These are phyloP conservation scores for Lathronympha strigana DNA, from an alignment of 2,888 invertebrate genomes.

Conservation along the genomic window DNA sequence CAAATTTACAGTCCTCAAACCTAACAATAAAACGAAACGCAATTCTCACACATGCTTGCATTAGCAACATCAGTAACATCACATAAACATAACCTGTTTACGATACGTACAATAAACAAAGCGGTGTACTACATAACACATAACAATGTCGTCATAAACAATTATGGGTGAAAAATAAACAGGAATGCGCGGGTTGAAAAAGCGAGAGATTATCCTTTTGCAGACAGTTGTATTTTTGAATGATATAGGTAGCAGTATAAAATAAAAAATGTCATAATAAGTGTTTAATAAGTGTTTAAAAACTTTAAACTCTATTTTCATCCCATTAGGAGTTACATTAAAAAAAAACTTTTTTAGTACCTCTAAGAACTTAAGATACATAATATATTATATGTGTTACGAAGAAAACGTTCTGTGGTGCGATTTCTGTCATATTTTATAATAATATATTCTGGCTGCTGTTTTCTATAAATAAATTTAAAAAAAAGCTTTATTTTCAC, in stretches of 20 bases:
- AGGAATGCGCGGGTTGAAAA: slow-evolving; percentile 41
- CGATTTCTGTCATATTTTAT: too few species aligned
- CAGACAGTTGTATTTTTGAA: slow-evolving; percentile 17
- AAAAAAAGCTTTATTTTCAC: too few species aligned
- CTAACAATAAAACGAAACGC: background rate
- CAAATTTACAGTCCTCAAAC: too few species aligned
- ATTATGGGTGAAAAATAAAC: slow-evolving; percentile 41
- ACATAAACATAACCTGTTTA: slow-evolving; percentile 27
- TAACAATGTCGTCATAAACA: slow-evolving; percentile 32
- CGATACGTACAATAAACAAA: slow-evolving; percentile 32
- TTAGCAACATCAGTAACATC: slow-evolving; percentile 14
- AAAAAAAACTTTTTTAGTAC: too few species aligned
- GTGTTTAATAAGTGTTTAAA: too few species aligned
- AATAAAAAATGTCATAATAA: background rate
- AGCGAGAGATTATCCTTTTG: slow-evolving; percentile 51
- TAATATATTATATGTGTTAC: too few species aligned
- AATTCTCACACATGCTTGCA: background rate
- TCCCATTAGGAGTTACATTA: too few species aligned
- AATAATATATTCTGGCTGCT: too few species aligned
- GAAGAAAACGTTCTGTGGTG: too few species aligned
- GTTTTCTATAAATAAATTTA: too few species aligned
- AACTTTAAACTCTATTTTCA: too few species aligned
- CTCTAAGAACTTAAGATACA: too few species aligned
- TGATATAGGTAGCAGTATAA: background rate
- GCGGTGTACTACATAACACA: slow-evolving; percentile 27